Evolutionary conservation across 2,888 invertebrate species (phyloP), one percentile per base, ranked within the genome.

Genomic region (Diarsia brunnea): DNA sequence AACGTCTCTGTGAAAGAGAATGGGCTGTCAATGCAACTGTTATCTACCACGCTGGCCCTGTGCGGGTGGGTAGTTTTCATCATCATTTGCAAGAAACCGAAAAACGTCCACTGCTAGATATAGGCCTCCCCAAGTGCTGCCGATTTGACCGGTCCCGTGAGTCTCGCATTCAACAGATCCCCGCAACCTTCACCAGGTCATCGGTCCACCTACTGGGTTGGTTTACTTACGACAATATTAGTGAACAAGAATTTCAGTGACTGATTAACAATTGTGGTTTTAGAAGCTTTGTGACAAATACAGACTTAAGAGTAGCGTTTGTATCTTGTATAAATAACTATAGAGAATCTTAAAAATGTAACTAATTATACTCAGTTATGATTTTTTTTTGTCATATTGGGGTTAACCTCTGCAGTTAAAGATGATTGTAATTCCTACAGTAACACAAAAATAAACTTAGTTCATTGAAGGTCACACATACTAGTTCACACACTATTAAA

Each of bases 401-500:
- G 27, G 24, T 5, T 31, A 27, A 49, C 49, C 14, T 14, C 66
- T 66, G 5, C 7, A 31, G 47, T 14, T 43, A 58, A 51, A 19
- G 21, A 74, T 61, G 49, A 19, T 47, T 49, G 43, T 12, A 38
- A 38, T 61, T 21, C 38, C 38, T 7, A 43, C 4, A 47, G 10
- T 14, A n/a, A 38, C 12, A 61, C 21, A n/a, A 79, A 74, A 51
- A 70, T 12, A 31, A 64, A n/a, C 31, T 31, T 43, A 69, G 66
- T 60, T 38, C 24, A 2, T 19, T 61, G 77, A 84, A 83, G 83
- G 84, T 70, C 31, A 80, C 63, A 72, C 21, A 75, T 24, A 43
- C 47, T 38, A 76, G 73, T 84, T 80, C 83, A 70, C 81, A 83
- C 77, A 84, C 27, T 63, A 64, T 61, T 67, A 47, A 63, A 55